A percentile compares a stretch with the other conserved stretches of the same genome.
Conservation (phyloP, 2,888 invertebrate genomes). For the Synanthedon myopaeformis region DNA sequence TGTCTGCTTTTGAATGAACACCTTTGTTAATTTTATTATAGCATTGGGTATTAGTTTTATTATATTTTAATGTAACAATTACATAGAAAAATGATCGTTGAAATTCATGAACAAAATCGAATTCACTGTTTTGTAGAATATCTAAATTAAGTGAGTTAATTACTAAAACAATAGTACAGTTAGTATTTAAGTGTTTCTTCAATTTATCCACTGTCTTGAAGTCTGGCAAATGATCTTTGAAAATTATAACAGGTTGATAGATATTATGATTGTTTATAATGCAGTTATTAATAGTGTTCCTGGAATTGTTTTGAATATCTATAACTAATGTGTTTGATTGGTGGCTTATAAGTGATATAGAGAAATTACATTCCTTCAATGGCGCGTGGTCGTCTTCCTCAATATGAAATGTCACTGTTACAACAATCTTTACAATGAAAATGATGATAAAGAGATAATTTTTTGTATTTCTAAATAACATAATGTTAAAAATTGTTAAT, state of each 20-base stretch:
- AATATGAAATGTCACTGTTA: too few species aligned
- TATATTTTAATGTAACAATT: slow-evolving; percentile 14
- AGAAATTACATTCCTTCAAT: background rate
- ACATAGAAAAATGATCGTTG: slow-evolving; percentile 23
- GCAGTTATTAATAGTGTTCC: slow-evolving; percentile 1
- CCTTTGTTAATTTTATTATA: slow-evolving; percentile 11
- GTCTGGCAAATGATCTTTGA: background rate
- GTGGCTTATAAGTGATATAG: background rate
- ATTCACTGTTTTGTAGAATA: slow-evolving; percentile 9
- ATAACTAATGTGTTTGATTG: slow-evolving; percentile 1
- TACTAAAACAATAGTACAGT: slow-evolving; percentile 16
- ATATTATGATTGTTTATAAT: background rate
- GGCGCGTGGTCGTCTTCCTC: too few species aligned
- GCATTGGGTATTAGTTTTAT: slow-evolving; percentile 18
- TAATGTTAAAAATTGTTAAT: too few species aligned
- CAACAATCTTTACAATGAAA: too few species aligned
- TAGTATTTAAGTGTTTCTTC: background rate
- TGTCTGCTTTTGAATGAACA: slow-evolving; percentile 13
- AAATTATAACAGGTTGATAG: slow-evolving; percentile 1
- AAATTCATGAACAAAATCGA: slow-evolving; percentile 9
- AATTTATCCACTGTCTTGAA: background rate
- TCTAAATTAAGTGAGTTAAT: slow-evolving; percentile 10
- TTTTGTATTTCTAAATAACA: too few species aligned
- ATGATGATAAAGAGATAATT: too few species aligned
- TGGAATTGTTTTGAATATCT: slow-evolving; percentile 2